These are phyloP conservation scores for Chelonus formosanus DNA, from an alignment of 2,888 invertebrate species.

Conservation along the genomic window DNA sequence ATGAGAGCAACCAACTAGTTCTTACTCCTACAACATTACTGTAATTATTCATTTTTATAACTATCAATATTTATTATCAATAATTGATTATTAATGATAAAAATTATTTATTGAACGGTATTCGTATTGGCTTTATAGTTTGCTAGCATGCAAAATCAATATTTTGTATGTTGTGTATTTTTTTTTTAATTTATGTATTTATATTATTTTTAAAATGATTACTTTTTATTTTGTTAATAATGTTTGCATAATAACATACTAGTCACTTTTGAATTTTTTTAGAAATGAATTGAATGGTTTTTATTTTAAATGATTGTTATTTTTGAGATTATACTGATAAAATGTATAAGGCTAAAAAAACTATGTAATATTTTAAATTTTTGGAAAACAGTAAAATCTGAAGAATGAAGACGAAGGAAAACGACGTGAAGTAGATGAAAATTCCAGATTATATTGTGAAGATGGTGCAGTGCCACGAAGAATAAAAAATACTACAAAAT, in stretches of 20 bases:
- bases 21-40: neutral
- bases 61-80: neutral
- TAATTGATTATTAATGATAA: constrained; percentile 18
- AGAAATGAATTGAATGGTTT: too few species aligned
- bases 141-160: constrained; percentile 2
- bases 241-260: too few species aligned
- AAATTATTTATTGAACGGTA: constrained; percentile 1
- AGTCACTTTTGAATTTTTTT: too few species aligned
- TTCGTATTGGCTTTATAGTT: constrained; percentile 4
- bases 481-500: neutral
- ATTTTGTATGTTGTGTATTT: neutral
- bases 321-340: too few species aligned
- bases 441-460: neutral
- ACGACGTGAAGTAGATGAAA: neutral
- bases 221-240: too few species aligned
- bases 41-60: neutral
- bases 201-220: too few species aligned
- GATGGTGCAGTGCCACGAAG: neutral
- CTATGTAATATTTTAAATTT: neutral
- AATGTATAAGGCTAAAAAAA: too few species aligned
- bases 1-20: neutral
- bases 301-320: too few species aligned
- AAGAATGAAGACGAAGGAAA: constrained; percentile 3
- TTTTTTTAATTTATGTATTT: too few species aligned
- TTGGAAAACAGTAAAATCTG: constrained; percentile 7